Evolutionary conservation across 2,888 invertebrate genomes (phyloP).

Genomic region (Brenthis hecate): DNA sequence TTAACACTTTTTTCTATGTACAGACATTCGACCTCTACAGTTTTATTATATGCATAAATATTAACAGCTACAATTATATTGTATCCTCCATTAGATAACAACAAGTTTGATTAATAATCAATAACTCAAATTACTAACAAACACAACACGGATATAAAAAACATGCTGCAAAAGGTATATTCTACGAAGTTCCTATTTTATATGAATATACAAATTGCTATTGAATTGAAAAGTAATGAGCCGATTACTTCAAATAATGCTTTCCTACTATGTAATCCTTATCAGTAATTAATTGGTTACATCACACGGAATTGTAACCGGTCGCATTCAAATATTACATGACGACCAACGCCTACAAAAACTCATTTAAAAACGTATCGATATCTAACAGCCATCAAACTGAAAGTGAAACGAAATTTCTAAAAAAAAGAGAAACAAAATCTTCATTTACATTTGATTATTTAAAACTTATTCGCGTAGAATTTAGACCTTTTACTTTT

Average conservation of each 20-base stretch:
- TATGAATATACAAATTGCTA: conserved; percentile 10
- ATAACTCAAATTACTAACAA: not conserved
- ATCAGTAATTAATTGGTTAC: conserved; percentile 42
- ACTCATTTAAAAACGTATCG: conserved; percentile 32
- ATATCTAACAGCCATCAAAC: conserved; percentile 17
- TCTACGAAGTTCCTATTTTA: not conserved
- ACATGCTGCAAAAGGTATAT: not conserved
- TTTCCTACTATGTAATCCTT: conserved; percentile 42
- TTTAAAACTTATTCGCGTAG: not conserved
- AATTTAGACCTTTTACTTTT: not conserved
- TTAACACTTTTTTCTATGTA: no score
- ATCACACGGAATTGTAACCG: conserved; percentile 38
- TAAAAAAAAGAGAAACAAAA: conserved; percentile 9
- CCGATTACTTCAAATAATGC: conserved; percentile 35
- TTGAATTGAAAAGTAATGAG: conserved; percentile 31
- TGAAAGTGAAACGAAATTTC: conserved; percentile 27
- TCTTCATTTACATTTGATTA: conserved; percentile 3
- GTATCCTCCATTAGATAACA: no score
- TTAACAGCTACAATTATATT: no score
- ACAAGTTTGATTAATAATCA: not conserved
- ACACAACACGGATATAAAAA: not conserved
- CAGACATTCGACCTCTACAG: no score
- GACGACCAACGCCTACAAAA: conserved; percentile 37
- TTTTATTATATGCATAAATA: no score
- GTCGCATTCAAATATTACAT: conserved; percentile 34